Evolutionary conservation across 2,888 invertebrate species (phyloP), one percentile per base, ranked within the genome.

Genomic region (Bombyx huttoni): DNA sequence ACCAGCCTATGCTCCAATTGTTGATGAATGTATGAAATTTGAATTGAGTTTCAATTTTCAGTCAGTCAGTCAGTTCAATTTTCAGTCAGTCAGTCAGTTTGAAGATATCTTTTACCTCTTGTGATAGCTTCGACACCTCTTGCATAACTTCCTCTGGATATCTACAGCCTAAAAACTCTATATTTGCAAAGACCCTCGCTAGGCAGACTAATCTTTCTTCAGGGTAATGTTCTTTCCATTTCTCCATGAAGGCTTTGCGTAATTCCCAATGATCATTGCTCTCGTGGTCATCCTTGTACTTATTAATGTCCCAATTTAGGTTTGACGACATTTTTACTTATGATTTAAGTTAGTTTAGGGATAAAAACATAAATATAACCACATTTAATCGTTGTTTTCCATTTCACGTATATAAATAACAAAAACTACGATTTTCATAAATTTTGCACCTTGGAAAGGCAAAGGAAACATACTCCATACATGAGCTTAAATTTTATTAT

Each of bases 201-300:
- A 93, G 75, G 69, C 92, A 92, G 14, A 92, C 77, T 10, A 93
- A 74, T 57, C 91, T 78, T 45, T 91, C 89, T 63, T 89, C 84
- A 1, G 89, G 70, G 63, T 90, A 90, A 47, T 85, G 65, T n/a
- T 92, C 89, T 70, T 94, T 92, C 87, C 98, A 96, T 9, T 90
- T 86, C 49, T 91, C 78, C 86, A 98, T 92, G 73, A 98, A 98
- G 48, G 90, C 89, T 61, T 90, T 91, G 48, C 96, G 89, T 52
- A 98, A 79, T 56, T 91, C 89, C 98, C 98, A 98, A 68, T 98
- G 98, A 56, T 96, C 95, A 14, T 95, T 94, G 60, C 94, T 94
- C 81, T 98, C 98, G 66, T 94, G 93, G 54, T 92, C 94, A 55
- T 92, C 92, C 73, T 89, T 92, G 65, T 94, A 92, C 57, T 90